Evolutionary conservation across 2,888 invertebrate genomes (phyloP).

Genomic region (Stenichneumon culpator): DNA sequence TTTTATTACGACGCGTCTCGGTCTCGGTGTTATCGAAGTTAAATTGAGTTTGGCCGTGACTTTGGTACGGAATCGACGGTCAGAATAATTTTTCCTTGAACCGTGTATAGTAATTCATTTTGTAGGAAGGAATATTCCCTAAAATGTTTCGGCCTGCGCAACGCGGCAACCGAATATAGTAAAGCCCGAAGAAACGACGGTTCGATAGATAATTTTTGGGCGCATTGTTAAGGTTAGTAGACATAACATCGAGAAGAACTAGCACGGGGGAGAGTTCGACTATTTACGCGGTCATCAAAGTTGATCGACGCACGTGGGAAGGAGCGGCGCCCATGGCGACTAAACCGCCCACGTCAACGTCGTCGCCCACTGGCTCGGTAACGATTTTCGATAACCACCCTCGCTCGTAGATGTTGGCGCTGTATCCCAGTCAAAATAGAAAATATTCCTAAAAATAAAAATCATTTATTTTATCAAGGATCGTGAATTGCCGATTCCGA

Average conservation of each 20-base stretch:
- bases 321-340: conserved; percentile 53
- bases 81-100: no score
- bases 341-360: conserved; percentile 34
- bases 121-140: no score
- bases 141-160: no score
- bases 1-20: no score
- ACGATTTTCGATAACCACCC: conserved; percentile 49
- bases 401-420: conserved; percentile 12
- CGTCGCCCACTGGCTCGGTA: conserved; percentile 59
- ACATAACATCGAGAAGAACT: neutral
- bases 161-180: no score
- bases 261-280: conserved; percentile 55
- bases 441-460: conserved; percentile 8
- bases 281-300: conserved; percentile 68
- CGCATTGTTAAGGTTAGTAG: neutral
- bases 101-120: no score
- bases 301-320: conserved; percentile 66
- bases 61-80: no score
- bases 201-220: neutral
- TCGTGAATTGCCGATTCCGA: neutral
- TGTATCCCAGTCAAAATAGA: conserved; percentile 34
- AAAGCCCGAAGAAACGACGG: no score
- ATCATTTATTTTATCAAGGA: neutral
- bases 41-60: no score
- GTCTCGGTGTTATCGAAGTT: no score